A percentile compares a stretch with the other conserved stretches of the same genome.
Evolutionary conservation across 2,888 invertebrate species (phyloP).

Genomic region (Pterobdella sp.): DNA sequence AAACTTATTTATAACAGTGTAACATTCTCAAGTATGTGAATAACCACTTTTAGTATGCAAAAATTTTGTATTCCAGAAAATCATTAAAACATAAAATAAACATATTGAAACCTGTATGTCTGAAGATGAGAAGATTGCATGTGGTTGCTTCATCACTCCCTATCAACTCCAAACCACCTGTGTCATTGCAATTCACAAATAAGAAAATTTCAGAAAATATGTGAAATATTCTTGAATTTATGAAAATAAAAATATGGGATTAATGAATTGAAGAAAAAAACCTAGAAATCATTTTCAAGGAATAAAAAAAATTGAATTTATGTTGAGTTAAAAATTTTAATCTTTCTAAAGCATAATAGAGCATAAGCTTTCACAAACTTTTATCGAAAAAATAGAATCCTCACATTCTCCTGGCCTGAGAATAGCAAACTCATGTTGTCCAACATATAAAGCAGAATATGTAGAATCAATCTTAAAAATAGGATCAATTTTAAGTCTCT

Average conservation of each 20-base stretch:
- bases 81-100: not conserved
- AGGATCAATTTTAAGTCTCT: not conserved
- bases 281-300: not conserved
- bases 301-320: not conserved
- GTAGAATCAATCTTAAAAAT: not conserved
- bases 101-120: conserved; percentile 24
- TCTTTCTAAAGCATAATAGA: not conserved
- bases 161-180: conserved; percentile 25
- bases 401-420: conserved; percentile 8
- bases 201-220: not conserved
- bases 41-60: too few species aligned
- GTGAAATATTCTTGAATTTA: not conserved
- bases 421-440: not conserved
- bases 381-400: not conserved
- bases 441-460: not conserved
- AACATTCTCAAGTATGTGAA: too few species aligned
- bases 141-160: conserved; percentile 32
- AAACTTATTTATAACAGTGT: too few species aligned
- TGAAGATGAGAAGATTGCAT: conserved; percentile 29
- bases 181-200: not conserved
- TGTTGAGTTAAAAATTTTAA: not conserved
- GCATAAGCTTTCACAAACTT: too few species aligned
- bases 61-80: too few species aligned
- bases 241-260: not conserved
- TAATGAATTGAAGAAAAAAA: not conserved